Evolutionary conservation across 1,140 invertebrate species (phyloP), one percentile per base, ranked within the genome.

Genomic region (Lepidurus couesii): DNA sequence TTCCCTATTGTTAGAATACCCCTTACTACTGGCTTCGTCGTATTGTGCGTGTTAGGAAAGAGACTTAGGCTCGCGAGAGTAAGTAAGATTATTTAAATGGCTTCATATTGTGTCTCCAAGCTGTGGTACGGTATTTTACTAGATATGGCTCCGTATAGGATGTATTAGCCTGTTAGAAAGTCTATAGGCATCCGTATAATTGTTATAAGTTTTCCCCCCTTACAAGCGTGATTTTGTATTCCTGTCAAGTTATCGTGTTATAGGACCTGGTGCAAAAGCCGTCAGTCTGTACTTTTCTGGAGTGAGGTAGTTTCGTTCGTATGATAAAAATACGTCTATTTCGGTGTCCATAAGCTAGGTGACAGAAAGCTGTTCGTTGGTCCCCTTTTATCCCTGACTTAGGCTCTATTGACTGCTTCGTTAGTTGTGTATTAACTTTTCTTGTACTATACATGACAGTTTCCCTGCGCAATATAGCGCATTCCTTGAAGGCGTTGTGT

Each of bases 191-290:
- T 21, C 16, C 21, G 53, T 13, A 65, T 65, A 65, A 65, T 16
- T 65, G 53, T 65, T 65, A 65, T 65, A 13, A 16, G n/a, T 65
- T 13, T 0, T 65, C 53, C 6, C 6, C 53, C 16, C 21, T 65
- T 65, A 65, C 53, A n/a, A 21, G 53, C 21, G 53, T 65, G 53
- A 21, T 65, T 16, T 65, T 65, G 45, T 47, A 21, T 65, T 21
- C 16, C n/a, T 65, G 53, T 65, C 53, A 65, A 65, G 53, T 7
- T 65, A 65, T 65, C 53, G 21, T 65, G 53, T 65, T 65, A 65
- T 10, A 11, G 45, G 45, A 47, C 45, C 16, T 47, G 16, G 45
- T 16, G 45, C 16, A 65, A 9, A 9, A 65, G 16, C 53, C 16
- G 53, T 65, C 53, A 34, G 34, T 65, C 53, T 9, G 53, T 65